Conservation (phyloP, 2,888 invertebrate genomes). For the Agonopterix alstromeriana region DNA sequence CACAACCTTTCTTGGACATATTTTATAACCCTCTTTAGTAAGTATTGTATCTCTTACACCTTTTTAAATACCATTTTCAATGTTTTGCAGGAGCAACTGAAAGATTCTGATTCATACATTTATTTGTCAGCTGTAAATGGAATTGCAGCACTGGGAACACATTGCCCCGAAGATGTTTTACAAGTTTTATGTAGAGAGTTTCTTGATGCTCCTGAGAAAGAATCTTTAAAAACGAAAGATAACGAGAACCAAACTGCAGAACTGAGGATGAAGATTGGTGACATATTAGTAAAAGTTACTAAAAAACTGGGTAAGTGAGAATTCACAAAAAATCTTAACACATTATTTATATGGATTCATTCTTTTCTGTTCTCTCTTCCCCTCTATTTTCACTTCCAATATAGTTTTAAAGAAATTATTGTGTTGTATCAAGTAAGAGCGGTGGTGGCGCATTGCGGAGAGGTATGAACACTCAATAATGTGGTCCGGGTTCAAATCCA, state of each 20-base stretch:
- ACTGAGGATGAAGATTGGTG: slow-evolving; percentile 86
- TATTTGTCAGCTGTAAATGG: slow-evolving; percentile 88
- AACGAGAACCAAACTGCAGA: slow-evolving; percentile 67
- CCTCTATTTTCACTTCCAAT: no score
- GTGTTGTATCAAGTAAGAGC: no score
- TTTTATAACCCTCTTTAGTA: no score
- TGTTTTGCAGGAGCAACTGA: slow-evolving; percentile 80
- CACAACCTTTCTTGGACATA: no score
- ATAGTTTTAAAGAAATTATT: no score
- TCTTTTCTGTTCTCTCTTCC: no score
- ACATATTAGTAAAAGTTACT: slow-evolving; percentile 85
- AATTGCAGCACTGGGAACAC: slow-evolving; percentile 80
- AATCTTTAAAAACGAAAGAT: slow-evolving; percentile 33
- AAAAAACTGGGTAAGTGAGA: slow-evolving; percentile 79
- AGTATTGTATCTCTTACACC: no score
- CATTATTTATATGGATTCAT: no score
- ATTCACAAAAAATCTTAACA: no score
- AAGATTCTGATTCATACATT: slow-evolving; percentile 87
- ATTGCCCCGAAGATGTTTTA: slow-evolving; percentile 82
- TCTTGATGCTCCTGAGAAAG: slow-evolving; percentile 41
- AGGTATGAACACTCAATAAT: no score
- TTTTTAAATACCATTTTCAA: not conserved
- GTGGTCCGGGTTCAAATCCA: no score
- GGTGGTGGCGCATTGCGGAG: no score
- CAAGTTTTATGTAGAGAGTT: slow-evolving; percentile 83